Percentiles rank a stretch among this genome's conserved stretches.
These are phyloP conservation scores for Polyploca ridens DNA, from an alignment of 2,888 invertebrate genomes.

Conservation along the genomic window DNA sequence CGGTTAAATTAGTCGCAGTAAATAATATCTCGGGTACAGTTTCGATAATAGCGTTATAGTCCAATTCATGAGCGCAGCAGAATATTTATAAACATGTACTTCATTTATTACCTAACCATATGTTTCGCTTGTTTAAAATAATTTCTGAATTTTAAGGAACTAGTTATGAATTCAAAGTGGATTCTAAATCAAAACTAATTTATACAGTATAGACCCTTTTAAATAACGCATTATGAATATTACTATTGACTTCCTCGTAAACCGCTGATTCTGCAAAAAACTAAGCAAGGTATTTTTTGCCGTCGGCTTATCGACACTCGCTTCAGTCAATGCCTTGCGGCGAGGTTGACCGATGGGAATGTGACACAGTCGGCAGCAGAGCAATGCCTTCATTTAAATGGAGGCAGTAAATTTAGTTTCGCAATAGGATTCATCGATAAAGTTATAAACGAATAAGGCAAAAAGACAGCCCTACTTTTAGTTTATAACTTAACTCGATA, in stretches of 20 bases:
- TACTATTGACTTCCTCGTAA: no score
- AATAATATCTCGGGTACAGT: constrained; percentile 75
- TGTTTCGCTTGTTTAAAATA: no score
- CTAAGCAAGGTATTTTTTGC: no score
- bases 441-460: not conserved
- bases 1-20: constrained; percentile 82
- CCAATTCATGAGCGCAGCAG: not conserved
- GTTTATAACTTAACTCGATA: no score
- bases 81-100: no score
- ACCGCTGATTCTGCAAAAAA: no score
- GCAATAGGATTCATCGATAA: not conserved
- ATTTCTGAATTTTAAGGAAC: no score
- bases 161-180: no score
- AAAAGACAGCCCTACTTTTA: not conserved
- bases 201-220: no score
- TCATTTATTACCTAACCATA: no score
- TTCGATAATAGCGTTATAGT: constrained; percentile 55
- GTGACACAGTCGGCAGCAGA: constrained; percentile 14
- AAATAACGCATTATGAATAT: no score
- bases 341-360: not conserved
- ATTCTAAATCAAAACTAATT: no score
- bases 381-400: constrained; percentile 42
- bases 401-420: constrained; percentile 21
- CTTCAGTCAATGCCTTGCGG: not conserved
- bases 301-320: not conserved